Evolutionary conservation across 2,797 vertebrate genomes (phyloP).

Genomic region (Calcarius lapponicus): DNA sequence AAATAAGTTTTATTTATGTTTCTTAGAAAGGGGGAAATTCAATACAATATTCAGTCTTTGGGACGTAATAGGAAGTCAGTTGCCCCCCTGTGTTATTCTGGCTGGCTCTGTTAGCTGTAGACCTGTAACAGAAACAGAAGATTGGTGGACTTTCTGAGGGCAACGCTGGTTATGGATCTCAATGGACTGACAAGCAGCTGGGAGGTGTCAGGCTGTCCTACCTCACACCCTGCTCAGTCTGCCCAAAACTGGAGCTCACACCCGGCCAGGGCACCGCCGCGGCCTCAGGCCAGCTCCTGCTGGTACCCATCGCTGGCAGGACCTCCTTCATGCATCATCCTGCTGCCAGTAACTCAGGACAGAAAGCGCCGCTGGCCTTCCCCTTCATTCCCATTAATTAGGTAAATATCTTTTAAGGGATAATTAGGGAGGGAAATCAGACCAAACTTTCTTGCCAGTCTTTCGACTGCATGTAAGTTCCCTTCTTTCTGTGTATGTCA

Average conservation of each 20-base stretch:
- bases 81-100: background rate
- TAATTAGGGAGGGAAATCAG: background rate
- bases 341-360: background rate
- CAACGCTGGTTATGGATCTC: background rate
- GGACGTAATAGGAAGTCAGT: background rate
- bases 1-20: background rate
- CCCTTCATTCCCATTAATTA: background rate
- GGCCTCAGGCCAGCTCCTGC: background rate
- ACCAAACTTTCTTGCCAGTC: background rate
- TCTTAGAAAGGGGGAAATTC: background rate
- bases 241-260: background rate
- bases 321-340: background rate
- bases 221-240: no score
- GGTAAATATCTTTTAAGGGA: background rate
- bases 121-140: background rate
- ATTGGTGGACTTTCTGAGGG: background rate
- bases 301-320: background rate
- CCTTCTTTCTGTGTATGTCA: background rate
- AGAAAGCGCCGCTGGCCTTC: background rate
- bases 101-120: background rate
- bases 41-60: background rate
- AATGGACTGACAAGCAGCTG: background rate
- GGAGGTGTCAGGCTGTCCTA: background rate
- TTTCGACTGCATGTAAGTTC: background rate
- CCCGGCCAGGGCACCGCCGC: background rate